Evolutionary conservation across 1,140 invertebrate genomes (phyloP).

Genomic region (Lasaia peninsularis): DNA sequence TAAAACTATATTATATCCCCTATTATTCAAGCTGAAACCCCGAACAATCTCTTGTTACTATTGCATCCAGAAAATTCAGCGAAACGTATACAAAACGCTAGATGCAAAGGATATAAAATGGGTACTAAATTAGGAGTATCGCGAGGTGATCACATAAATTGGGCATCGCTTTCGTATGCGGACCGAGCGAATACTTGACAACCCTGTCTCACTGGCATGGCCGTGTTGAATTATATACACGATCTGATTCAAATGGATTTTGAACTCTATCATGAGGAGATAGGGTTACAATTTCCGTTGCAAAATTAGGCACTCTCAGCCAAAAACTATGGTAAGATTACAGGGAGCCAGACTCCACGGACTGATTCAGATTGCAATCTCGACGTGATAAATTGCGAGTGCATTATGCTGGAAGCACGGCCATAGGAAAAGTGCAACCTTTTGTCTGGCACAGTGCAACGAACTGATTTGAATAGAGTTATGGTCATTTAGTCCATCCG

Average conservation of each 20-base stretch:
- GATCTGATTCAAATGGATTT: background rate
- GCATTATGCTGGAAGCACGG: background rate
- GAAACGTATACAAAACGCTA: background rate
- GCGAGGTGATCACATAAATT: constrained; percentile 12
- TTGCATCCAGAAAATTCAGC: background rate
- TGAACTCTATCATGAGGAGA: background rate
- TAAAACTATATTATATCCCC: background rate
- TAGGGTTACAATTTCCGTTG: background rate
- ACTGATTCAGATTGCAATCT: constrained; percentile 6
- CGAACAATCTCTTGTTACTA: background rate
- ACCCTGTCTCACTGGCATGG: background rate
- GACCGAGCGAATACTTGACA: constrained; percentile 6
- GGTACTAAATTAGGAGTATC: constrained; percentile 9
- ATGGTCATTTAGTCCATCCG: background rate
- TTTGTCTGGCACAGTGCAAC: background rate
- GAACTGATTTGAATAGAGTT: background rate
- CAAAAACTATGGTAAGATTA: constrained; percentile 9
- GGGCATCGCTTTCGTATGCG: constrained; percentile 6
- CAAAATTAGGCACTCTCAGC: background rate
- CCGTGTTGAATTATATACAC: background rate
- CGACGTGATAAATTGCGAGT: background rate
- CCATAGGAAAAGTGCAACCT: background rate
- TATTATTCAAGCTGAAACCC: background rate
- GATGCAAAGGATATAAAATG: background rate
- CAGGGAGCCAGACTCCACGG: background rate